These are phyloP conservation scores for Polypterus bichir DNA, from an alignment of 2,113 vertebrate species.

Conservation along the genomic window DNA sequence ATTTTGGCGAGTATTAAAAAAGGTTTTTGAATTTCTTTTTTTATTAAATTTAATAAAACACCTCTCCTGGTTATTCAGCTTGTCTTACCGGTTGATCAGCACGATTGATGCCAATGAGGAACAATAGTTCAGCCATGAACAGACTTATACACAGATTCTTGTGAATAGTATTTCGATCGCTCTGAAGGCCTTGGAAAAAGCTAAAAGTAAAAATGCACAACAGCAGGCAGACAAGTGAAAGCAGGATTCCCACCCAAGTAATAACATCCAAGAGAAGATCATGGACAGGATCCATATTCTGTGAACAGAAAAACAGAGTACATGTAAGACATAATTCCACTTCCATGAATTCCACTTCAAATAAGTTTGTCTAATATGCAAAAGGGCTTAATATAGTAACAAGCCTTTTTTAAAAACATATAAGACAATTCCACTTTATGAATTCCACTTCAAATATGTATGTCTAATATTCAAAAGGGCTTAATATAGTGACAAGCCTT, in stretches of 20 bases:
- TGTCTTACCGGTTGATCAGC: conserved; percentile 84
- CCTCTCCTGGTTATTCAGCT: background rate
- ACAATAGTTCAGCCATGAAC: conserved; percentile 90
- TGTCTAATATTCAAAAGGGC: too few relatives aligned
- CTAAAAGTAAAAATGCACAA: conserved; percentile 99
- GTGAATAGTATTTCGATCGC: conserved; percentile 94
- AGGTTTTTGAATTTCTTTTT: too few relatives aligned
- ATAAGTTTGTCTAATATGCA: too few relatives aligned
- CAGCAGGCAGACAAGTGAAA: conserved; percentile 94
- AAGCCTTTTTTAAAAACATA: too few relatives aligned
- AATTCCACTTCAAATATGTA: too few relatives aligned
- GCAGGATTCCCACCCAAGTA: conserved; percentile 93
- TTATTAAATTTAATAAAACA: too few relatives aligned
- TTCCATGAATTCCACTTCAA: too few relatives aligned
- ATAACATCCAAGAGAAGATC: conserved; percentile 90
- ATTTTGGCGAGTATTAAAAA: too few relatives aligned
- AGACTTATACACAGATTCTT: conserved; percentile 94
- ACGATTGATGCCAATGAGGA: conserved; percentile 90
- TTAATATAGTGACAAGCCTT: too few relatives aligned
- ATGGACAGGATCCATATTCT: conserved; percentile 78
- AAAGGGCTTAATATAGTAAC: too few relatives aligned
- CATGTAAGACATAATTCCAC: too few relatives aligned
- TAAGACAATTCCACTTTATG: too few relatives aligned
- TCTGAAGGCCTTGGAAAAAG: conserved; percentile 95
- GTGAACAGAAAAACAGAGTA: conserved; percentile 24